A percentile compares a stretch with the other conserved stretches of the same genome.
These are phyloP conservation scores for Dendrocincla tyrannina DNA, from an alignment of 2,797 vertebrate species.

Conservation along the genomic window DNA sequence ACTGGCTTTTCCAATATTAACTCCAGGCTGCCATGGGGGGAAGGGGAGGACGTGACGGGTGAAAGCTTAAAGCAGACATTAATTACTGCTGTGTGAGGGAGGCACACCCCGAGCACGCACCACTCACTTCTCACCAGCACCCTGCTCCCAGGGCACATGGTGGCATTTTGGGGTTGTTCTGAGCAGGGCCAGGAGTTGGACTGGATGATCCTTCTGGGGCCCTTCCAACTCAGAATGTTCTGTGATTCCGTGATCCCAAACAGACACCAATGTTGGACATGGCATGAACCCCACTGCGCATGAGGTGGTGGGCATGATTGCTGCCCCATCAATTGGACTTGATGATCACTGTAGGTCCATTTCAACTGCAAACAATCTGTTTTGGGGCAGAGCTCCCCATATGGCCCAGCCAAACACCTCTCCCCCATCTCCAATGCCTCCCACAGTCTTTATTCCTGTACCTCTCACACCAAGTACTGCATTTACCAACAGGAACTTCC, in stretches of 20 bases:
- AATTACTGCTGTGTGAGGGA: background rate
- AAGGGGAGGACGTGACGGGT: background rate
- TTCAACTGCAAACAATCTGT: background rate
- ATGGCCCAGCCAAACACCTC: rapidly evolving
- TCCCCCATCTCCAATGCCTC: rapidly evolving
- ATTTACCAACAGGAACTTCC: background rate
- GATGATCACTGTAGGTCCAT: rapidly evolving
- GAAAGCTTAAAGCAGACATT: background rate
- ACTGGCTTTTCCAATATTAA: constrained; percentile 64
- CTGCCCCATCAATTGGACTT: background rate
- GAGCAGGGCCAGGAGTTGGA: background rate
- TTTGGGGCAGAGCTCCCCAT: background rate
- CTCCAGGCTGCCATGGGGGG: constrained; percentile 2
- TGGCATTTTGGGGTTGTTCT: background rate
- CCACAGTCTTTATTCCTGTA: background rate
- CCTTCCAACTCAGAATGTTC: background rate
- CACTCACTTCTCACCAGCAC: background rate
- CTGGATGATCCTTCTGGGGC: background rate
- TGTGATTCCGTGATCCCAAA: background rate
- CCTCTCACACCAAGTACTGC: background rate
- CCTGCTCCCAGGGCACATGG: background rate
- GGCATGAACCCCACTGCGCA: rapidly evolving
- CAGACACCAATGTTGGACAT: background rate
- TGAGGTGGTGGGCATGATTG: background rate
- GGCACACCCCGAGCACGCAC: rapidly evolving